phyloP scores from a whole-genome alignment of 92 coral and sea anemone genomes.

The Meandrina meandrites region DNA sequence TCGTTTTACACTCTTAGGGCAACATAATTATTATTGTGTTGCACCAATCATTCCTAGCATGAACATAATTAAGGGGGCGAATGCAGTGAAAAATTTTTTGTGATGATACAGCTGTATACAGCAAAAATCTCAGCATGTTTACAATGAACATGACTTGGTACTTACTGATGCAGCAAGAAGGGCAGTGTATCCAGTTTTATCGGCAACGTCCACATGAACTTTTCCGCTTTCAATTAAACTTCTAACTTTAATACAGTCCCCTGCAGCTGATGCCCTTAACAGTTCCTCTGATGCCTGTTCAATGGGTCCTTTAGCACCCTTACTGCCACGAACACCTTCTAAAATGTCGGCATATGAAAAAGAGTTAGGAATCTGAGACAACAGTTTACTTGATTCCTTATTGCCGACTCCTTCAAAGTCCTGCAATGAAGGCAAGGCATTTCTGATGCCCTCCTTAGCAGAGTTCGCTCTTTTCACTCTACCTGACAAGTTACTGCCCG shows the following conservation, averaged over 20 bases:
- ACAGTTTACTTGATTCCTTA: conserved; percentile 21
- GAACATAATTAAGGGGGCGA: too few species aligned
- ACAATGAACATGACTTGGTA: neutral
- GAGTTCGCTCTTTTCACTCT: conserved; percentile 92
- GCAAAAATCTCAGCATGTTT: neutral
- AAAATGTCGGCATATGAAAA: conserved; percentile 90
- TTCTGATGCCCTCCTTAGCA: conserved; percentile 79
- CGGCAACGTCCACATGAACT: conserved; percentile 98
- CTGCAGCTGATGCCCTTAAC: conserved; percentile 74
- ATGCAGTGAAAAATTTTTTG: neutral
- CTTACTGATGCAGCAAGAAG: conserved; percentile 96
- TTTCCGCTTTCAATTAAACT: conserved; percentile 74
- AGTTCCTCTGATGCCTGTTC: conserved; percentile 77
- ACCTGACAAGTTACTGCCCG: conserved; percentile 85
- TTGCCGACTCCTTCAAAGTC: conserved; percentile 44
- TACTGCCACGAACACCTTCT: conserved; percentile 81
- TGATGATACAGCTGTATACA: neutral
- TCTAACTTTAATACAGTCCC: conserved; percentile 77
- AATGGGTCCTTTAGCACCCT: conserved; percentile 80
- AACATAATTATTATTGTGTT: too few species aligned
- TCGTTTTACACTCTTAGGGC: too few species aligned
- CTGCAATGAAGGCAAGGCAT: conserved; percentile 53
- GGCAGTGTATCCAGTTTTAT: conserved; percentile 97
- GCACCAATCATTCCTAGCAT: too few species aligned
- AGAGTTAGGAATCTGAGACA: conserved; percentile 68